Percentiles rank a stretch among this genome's conserved stretches.
These are phyloP conservation scores for Ecliptopera silaceata DNA, from an alignment of 2,888 invertebrate species.

Conservation along the genomic window DNA sequence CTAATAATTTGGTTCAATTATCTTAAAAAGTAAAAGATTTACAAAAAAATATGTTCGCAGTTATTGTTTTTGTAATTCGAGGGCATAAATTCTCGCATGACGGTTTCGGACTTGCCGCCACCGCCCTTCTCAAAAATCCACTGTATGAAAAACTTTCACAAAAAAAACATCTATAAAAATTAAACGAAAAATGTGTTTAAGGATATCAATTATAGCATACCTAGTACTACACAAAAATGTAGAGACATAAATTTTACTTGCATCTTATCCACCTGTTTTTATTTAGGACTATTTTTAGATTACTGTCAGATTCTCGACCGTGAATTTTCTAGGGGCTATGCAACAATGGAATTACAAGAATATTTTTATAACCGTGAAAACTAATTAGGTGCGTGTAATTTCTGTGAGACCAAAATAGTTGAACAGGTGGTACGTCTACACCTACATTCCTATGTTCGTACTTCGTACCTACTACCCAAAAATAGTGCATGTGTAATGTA, in stretches of 20 bases:
- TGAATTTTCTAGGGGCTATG: background rate
- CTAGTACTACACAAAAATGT: no score
- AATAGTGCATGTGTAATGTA: slow-evolving; percentile 25
- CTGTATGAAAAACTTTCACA: no score
- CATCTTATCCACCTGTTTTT: background rate
- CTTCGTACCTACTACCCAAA: slow-evolving; percentile 6
- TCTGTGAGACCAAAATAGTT: slow-evolving; percentile 27
- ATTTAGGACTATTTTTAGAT: background rate
- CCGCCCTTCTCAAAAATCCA: no score
- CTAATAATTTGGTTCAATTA: no score
- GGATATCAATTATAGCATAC: background rate
- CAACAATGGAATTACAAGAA: no score
- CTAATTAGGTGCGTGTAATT: slow-evolving; percentile 2
- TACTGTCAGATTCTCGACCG: background rate
- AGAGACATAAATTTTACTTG: background rate
- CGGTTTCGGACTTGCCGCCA: no score
- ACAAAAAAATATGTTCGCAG: no score
- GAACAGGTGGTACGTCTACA: slow-evolving; percentile 33
- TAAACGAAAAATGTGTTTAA: background rate
- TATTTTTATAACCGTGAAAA: background rate
- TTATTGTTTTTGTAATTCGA: no score
- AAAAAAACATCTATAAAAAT: no score
- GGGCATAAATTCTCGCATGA: no score
- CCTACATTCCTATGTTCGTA: slow-evolving; percentile 4
- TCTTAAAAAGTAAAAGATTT: no score